A percentile compares a stretch with the other conserved stretches of the same genome.
Conservation (phyloP, 2,888 invertebrate genomes). For the Willowsia nigromaculata region DNA sequence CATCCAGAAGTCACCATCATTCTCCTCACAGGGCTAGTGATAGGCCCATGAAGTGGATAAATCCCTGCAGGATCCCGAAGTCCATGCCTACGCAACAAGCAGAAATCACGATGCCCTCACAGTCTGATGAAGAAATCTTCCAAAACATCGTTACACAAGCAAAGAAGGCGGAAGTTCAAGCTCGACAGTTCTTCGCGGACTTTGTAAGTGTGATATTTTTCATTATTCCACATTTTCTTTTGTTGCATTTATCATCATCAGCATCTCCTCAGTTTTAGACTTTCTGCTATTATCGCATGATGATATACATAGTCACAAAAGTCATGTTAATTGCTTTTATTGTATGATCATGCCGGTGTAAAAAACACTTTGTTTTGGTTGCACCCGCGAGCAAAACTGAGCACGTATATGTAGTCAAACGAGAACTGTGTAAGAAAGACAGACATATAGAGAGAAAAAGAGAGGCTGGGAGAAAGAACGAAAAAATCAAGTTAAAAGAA, state of each 20-base stretch:
- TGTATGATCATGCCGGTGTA: slow-evolving; percentile 59
- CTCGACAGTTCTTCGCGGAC: slow-evolving; percentile 75
- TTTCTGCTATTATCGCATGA: not conserved
- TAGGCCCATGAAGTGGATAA: slow-evolving; percentile 78
- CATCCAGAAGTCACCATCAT: slow-evolving; percentile 66
- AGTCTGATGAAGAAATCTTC: slow-evolving; percentile 76
- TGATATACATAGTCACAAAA: slow-evolving; percentile 13
- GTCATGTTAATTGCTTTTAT: slow-evolving; percentile 67
- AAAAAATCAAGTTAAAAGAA: slow-evolving; percentile 49
- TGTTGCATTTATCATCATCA: slow-evolving; percentile 1
- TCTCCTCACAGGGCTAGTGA: slow-evolving; percentile 73
- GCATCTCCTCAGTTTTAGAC: slow-evolving; percentile 17
- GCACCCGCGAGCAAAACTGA: slow-evolving; percentile 68
- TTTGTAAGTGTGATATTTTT: slow-evolving; percentile 76
- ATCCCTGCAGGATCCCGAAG: slow-evolving; percentile 77
- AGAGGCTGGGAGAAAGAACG: slow-evolving; percentile 5
- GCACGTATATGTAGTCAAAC: slow-evolving; percentile 47
- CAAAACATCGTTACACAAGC: slow-evolving; percentile 78
- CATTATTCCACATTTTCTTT: slow-evolving; percentile 1
- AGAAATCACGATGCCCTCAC: slow-evolving; percentile 73
- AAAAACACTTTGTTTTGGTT: slow-evolving; percentile 52
- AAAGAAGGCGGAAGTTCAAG: slow-evolving; percentile 77
- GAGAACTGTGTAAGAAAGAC: slow-evolving; percentile 30
- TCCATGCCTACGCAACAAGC: slow-evolving; percentile 69
- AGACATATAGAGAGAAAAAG: slow-evolving; percentile 19